Evolutionary conservation across 1,140 invertebrate genomes (phyloP).

Genomic region (Conus betulinus): DNA sequence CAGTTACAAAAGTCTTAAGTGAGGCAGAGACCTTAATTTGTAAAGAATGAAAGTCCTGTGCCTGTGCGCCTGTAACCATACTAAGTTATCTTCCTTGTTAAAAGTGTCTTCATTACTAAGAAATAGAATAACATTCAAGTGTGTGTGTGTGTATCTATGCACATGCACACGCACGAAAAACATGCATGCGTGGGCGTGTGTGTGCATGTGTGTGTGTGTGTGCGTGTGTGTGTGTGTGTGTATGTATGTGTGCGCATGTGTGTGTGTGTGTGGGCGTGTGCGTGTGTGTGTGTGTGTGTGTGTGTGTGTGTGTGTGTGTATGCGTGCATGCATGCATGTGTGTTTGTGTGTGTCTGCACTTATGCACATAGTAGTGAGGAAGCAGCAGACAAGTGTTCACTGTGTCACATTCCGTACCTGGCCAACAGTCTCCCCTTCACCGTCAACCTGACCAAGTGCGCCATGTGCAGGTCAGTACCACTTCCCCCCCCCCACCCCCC

Average conservation of each 20-base stretch:
- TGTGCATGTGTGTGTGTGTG: neutral
- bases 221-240: neutral
- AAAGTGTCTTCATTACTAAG: no score
- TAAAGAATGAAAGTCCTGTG: no score
- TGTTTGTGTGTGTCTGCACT: no score
- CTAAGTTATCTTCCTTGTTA: no score
- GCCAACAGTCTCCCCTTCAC: conserved; percentile 84
- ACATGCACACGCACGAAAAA: neutral
- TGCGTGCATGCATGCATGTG: no score
- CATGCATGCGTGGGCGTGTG: neutral
- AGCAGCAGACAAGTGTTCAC: conserved; percentile 72
- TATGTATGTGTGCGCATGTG: neutral
- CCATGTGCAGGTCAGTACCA: conserved; percentile 81
- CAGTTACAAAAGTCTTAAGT: no score
- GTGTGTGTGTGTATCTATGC: neutral
- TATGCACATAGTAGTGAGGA: conserved; percentile 4
- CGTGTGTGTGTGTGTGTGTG: no score
- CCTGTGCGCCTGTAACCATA: no score
- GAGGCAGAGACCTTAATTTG: no score
- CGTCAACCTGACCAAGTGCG: conserved; percentile 80
- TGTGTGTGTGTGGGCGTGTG: neutral
- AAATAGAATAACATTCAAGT: no score
- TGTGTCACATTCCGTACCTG: conserved; percentile 90
- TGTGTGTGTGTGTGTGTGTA: no score
- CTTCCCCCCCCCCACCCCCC: no score